Evolutionary conservation across 2,797 vertebrate genomes (phyloP).

Genomic region (Myotis pilosus): DNA sequence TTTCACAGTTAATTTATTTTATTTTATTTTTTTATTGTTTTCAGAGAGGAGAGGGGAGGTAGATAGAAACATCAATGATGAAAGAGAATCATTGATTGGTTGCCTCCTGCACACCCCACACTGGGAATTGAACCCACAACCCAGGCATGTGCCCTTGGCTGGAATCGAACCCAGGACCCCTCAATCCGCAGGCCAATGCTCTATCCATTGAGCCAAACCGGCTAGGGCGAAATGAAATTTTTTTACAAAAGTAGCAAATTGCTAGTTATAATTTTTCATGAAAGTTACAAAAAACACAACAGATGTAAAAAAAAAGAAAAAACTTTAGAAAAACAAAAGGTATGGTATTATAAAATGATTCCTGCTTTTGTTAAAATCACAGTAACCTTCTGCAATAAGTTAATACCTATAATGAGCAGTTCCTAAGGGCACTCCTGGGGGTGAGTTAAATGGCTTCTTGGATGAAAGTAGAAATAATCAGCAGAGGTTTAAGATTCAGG

Average conservation of each 20-base stretch:
- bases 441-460: neutral
- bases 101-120: too few relatives aligned
- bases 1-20: too few relatives aligned
- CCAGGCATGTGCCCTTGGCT: too few relatives aligned
- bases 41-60: too few relatives aligned
- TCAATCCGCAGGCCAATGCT: too few relatives aligned
- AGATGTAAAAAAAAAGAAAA: neutral
- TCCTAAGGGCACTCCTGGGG: neutral
- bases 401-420: neutral
- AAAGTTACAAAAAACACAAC: neutral
- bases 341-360: neutral
- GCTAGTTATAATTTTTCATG: slow-evolving; percentile 14
- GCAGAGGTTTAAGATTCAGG: neutral
- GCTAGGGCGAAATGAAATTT: neutral
- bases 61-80: too few relatives aligned
- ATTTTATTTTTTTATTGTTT: too few relatives aligned
- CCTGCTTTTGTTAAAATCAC: neutral
- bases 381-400: neutral
- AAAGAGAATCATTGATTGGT: too few relatives aligned
- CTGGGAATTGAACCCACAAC: too few relatives aligned
- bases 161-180: too few relatives aligned
- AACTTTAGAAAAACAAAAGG: neutral
- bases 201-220: too few relatives aligned
- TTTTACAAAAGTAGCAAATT: neutral
- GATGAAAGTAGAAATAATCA: neutral